phyloP scores from a whole-genome alignment of 92 coral and sea anemone genomes.

The Chrysogorgia sp. region DNA sequence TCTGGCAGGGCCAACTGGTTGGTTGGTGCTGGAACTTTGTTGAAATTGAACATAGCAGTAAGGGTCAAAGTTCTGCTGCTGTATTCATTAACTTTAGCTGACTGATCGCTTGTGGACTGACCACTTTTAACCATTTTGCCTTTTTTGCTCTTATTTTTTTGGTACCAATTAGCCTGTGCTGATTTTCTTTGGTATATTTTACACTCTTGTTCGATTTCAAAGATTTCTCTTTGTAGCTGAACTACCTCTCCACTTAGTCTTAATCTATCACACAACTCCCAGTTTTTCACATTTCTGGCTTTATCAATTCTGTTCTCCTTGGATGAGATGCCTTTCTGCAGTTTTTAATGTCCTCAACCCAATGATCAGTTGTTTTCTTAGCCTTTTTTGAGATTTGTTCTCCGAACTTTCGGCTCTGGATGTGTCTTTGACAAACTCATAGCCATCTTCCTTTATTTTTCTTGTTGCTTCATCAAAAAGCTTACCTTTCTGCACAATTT shows the following conservation, averaged over 20 bases:
- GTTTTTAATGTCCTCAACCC: background rate
- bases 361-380: background rate
- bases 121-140: no score
- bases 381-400: background rate
- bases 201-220: background rate
- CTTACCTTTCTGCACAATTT: no score
- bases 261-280: conserved; percentile 13
- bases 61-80: no score
- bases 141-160: background rate
- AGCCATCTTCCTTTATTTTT: background rate
- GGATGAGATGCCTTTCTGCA: background rate
- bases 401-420: background rate
- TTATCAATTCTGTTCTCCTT: conserved; percentile 4
- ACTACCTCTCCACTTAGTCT: conserved; percentile 8
- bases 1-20: no score
- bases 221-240: background rate
- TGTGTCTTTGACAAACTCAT: background rate
- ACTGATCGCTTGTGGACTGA: no score
- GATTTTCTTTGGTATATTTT: conserved; percentile 10
- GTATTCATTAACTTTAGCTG: no score
- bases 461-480: no score
- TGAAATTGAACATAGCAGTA: no score
- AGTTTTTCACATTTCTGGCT: conserved; percentile 11
- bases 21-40: no score
- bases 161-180: conserved; percentile 3